Evolutionary conservation across 2,113 vertebrate genomes (phyloP).

Genomic region (Polypterus bichir): DNA sequence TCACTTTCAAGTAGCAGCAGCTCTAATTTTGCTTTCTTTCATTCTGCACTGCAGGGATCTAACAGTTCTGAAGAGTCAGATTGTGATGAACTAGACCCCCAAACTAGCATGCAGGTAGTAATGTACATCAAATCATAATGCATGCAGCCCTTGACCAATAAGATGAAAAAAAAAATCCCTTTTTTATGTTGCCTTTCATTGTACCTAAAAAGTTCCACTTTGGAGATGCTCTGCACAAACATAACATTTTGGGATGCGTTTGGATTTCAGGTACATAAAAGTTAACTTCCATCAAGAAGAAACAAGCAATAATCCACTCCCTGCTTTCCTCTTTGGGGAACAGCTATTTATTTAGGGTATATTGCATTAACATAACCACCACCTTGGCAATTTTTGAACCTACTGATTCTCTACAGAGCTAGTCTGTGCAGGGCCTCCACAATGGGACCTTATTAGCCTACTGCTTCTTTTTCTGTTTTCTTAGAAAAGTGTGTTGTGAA

Average conservation of each 20-base stretch:
- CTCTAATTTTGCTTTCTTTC: slow-evolving; percentile 30
- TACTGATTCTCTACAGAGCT: too few species aligned
- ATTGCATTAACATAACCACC: too few species aligned
- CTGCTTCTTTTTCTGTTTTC: neutral
- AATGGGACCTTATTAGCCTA: neutral
- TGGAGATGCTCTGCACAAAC: neutral
- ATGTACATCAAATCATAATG: slow-evolving; percentile 9
- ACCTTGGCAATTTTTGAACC: too few species aligned
- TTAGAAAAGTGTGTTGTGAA: neutral
- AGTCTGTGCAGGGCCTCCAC: neutral
- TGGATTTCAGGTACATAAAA: neutral
- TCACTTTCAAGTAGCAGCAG: neutral
- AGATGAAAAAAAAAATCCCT: neutral
- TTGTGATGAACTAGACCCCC: slow-evolving; percentile 91
- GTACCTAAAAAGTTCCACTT: neutral
- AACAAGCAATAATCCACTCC: too few species aligned
- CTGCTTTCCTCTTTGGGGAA: too few species aligned
- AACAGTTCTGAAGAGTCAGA: slow-evolving; percentile 96
- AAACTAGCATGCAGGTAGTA: slow-evolving; percentile 96
- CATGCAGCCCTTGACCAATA: slow-evolving; percentile 16
- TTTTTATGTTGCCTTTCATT: neutral
- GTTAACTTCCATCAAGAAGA: neutral
- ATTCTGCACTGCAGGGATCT: slow-evolving; percentile 61
- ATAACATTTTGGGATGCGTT: neutral
- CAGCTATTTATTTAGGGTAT: too few species aligned